Conservation (phyloP, 2,888 invertebrate species). For the Pseudococcus longispinus region DNA sequence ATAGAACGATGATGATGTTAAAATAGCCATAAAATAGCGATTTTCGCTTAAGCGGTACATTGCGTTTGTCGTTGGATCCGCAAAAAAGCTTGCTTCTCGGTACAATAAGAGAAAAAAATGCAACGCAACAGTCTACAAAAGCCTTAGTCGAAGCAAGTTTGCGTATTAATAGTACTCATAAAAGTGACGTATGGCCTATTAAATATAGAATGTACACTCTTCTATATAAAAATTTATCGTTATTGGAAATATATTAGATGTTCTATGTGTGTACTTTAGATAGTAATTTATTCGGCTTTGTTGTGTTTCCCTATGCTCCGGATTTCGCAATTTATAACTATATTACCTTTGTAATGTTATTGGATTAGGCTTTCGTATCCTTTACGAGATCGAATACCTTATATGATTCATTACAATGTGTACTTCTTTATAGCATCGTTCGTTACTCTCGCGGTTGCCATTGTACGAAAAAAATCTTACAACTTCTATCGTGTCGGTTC, state of each 20-base stretch:
- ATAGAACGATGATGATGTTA: conserved; percentile 43
- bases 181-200: conserved; percentile 46
- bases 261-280: conserved; percentile 12
- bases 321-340: conserved; percentile 32
- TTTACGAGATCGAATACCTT: neutral
- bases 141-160: conserved; percentile 15
- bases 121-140: conserved; percentile 53
- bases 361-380: conserved; percentile 20
- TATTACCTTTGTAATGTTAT: conserved; percentile 40
- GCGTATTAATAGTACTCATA: conserved; percentile 47
- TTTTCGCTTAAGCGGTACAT: conserved; percentile 49
- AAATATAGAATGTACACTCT: conserved; percentile 48
- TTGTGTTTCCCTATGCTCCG: conserved; percentile 4
- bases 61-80: conserved; percentile 33
- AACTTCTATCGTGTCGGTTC: neutral
- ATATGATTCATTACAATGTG: neutral
- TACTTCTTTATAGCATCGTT: neutral
- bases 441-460: neutral
- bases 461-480: neutral
- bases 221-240: conserved; percentile 41
- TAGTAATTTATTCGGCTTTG: conserved; percentile 40
- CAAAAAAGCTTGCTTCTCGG: conserved; percentile 29
- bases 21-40: conserved; percentile 49
- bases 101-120: conserved; percentile 24
- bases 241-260: conserved; percentile 37